Evolutionary conservation across 2,888 invertebrate species (phyloP).

Genomic region (Petrolisthes manimaculis): DNA sequence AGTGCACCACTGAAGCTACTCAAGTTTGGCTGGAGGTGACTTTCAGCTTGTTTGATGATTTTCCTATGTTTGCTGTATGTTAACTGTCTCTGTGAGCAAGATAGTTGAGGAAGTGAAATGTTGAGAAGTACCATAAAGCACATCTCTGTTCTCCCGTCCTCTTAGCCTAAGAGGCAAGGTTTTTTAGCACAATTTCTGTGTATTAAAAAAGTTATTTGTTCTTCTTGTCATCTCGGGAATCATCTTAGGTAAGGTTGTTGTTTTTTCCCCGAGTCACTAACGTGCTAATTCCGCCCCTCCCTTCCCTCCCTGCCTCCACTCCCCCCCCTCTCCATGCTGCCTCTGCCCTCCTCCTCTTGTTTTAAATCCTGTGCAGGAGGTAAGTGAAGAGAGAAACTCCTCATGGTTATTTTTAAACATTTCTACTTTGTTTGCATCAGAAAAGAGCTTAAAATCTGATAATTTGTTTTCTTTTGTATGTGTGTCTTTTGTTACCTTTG

Average conservation of each 20-base stretch:
- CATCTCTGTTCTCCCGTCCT: too few relatives aligned
- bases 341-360: constrained; percentile 25
- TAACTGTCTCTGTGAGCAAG: too few relatives aligned
- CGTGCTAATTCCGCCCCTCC: constrained; percentile 41
- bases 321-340: constrained; percentile 2
- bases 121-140: too few relatives aligned
- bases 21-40: too few relatives aligned
- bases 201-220: too few relatives aligned
- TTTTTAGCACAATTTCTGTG: too few relatives aligned
- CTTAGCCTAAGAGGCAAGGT: too few relatives aligned
- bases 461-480: not conserved
- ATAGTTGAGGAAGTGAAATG: too few relatives aligned
- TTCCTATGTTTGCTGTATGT: too few relatives aligned
- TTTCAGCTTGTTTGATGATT: too few relatives aligned
- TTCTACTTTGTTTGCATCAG: not conserved
- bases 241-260: constrained; percentile 19
- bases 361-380: constrained; percentile 13
- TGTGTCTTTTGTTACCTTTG: not conserved
- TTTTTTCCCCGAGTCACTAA: constrained; percentile 36
- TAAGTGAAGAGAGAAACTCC: constrained; percentile 13
- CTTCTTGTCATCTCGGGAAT: constrained; percentile 4
- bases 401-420: not conserved
- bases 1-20: too few relatives aligned
- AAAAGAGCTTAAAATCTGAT: not conserved
- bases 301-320: constrained; percentile 11